Conservation (phyloP, 2,113 vertebrate species). For the Callopanchax toddi region DNA sequence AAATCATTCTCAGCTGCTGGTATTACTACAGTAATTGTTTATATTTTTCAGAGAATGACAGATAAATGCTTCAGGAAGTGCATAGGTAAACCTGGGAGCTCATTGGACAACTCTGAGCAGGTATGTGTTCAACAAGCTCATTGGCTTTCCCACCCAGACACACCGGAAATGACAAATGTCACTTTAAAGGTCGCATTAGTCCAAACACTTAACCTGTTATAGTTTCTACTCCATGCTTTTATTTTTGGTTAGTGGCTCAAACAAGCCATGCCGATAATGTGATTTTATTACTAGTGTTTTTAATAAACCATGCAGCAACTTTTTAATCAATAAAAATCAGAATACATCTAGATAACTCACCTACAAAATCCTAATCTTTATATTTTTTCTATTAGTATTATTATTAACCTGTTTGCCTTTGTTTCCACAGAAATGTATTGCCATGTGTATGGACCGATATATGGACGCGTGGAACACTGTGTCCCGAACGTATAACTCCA, state of each 20-base stretch:
- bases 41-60: constrained; percentile 90
- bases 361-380: too few relatives aligned
- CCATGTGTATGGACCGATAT: constrained; percentile 99
- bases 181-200: too few relatives aligned
- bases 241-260: too few relatives aligned
- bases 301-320: background rate
- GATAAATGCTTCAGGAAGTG: constrained; percentile 99
- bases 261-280: too few relatives aligned
- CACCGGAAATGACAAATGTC: too few relatives aligned
- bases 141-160: background rate
- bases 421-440: constrained; percentile 89
- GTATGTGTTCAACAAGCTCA: constrained; percentile 61
- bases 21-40: background rate
- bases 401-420: fast-evolving
- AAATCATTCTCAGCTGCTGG: background rate
- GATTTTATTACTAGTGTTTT: too few relatives aligned
- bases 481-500: constrained; percentile 92
- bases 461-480: constrained; percentile 98
- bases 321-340: background rate
- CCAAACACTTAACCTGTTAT: too few relatives aligned
- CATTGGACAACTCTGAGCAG: constrained; percentile 96
- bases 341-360: background rate
- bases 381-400: background rate
- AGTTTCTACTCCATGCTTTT: too few relatives aligned
- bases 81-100: constrained; percentile 92